Conservation (phyloP, 2,113 vertebrate genomes). For the Myrmecophaga tridactyla region DNA sequence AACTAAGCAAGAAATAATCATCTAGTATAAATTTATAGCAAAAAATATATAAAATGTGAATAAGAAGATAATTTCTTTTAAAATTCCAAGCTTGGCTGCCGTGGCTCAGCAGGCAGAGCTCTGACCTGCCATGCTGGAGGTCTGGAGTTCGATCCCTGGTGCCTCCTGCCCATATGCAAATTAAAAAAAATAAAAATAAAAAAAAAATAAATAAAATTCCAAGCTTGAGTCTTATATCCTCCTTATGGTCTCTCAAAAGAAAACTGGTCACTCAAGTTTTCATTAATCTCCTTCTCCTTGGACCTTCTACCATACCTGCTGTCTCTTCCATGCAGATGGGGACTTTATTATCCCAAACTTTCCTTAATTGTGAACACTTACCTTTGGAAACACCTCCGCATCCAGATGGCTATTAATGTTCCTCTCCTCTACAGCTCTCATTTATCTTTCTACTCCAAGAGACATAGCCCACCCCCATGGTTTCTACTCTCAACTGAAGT, state of each 20-base stretch:
- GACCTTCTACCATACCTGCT: background rate
- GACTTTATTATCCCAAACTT: background rate
- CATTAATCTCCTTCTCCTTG: background rate
- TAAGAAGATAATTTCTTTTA: background rate
- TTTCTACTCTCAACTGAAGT: background rate
- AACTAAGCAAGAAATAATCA: background rate
- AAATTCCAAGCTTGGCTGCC: background rate
- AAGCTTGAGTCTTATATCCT: background rate
- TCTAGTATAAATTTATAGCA: background rate
- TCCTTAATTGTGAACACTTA: background rate
- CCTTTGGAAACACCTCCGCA: constrained; percentile 13
- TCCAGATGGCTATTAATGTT: background rate
- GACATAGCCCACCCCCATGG: background rate
- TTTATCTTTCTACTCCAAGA: background rate
- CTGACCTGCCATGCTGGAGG: too few relatives aligned
- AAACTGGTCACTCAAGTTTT: background rate
- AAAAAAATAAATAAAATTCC: too few relatives aligned
- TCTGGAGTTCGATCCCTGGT: too few relatives aligned
- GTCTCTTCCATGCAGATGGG: background rate
- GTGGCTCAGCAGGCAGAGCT: too few relatives aligned
- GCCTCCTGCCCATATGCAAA: too few relatives aligned
- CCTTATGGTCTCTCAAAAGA: background rate
- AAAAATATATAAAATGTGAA: background rate
- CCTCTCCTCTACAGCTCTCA: background rate
- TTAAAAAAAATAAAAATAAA: too few relatives aligned